These are phyloP conservation scores for Caenorhabditis sp. DNA, from an alignment of 2,888 invertebrate genomes.

Conservation along the genomic window DNA sequence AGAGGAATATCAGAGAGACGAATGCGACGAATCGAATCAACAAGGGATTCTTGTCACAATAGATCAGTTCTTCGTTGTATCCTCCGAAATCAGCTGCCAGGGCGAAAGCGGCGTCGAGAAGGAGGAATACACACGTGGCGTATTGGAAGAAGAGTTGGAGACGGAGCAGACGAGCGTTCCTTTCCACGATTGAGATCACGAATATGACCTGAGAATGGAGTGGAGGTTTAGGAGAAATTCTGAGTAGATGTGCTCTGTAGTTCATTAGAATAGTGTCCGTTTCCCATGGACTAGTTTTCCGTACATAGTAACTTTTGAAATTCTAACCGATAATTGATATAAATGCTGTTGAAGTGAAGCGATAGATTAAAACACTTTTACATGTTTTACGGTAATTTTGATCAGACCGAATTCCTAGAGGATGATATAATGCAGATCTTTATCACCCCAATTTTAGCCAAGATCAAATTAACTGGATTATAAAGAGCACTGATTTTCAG, in stretches of 20 bases:
- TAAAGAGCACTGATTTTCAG: not conserved
- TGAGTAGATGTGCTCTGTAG: too few species aligned
- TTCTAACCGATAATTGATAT: too few species aligned
- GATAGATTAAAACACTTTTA: too few species aligned
- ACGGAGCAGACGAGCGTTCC: constrained; percentile 77
- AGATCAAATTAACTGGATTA: too few species aligned
- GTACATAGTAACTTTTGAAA: too few species aligned
- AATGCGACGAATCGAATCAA: constrained; percentile 82
- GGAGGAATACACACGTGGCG: constrained; percentile 82
- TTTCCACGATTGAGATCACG: constrained; percentile 79
- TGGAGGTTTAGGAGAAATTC: not conserved
- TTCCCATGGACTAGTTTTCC: too few species aligned
- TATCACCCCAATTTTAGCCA: too few species aligned
- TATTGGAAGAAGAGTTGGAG: constrained; percentile 82
- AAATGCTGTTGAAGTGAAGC: too few species aligned
- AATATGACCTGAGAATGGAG: constrained; percentile 76
- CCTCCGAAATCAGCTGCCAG: constrained; percentile 83
- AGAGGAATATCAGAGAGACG: constrained; percentile 81
- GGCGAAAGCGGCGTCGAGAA: constrained; percentile 81
- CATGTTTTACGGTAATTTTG: too few species aligned
- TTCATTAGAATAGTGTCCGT: too few species aligned
- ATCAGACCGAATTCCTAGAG: too few species aligned
- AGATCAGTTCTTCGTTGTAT: constrained; percentile 79
- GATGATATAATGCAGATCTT: too few species aligned
- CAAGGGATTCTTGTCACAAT: constrained; percentile 75